Evolutionary conservation across 2,113 vertebrate species (phyloP).

Genomic region (Vombatus ursinus): DNA sequence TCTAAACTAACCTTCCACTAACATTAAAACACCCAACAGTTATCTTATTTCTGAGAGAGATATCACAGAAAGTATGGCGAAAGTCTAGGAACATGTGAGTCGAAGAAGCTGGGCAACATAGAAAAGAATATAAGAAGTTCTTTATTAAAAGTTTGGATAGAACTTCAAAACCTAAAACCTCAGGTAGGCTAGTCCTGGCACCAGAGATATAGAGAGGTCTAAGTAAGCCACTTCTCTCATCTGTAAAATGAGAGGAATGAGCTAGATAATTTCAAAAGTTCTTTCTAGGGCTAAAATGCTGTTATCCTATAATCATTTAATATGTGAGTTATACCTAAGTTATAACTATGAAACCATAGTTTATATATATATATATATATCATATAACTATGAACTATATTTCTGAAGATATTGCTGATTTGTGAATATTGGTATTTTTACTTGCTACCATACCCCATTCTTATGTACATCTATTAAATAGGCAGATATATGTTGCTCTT

Average conservation of each 20-base stretch:
- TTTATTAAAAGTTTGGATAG: not conserved
- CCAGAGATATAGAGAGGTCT: not conserved
- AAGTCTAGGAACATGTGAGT: not conserved
- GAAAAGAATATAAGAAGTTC: not conserved
- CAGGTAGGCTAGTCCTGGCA: not conserved
- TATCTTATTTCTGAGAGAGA: not conserved
- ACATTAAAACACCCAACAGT: not conserved
- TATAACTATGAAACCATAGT: no score
- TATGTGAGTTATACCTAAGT: not conserved
- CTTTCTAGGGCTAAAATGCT: not conserved
- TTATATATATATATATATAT: no score
- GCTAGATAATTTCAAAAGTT: not conserved
- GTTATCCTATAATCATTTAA: not conserved
- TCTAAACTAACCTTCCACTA: not conserved
- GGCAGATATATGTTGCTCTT: not conserved
- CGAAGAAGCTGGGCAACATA: not conserved
- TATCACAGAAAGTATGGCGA: not conserved
- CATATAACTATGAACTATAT: not conserved
- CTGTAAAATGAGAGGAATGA: not conserved
- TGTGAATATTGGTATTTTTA: not conserved
- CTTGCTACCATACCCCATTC: not conserved
- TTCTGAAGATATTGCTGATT: not conserved
- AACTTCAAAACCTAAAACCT: not conserved
- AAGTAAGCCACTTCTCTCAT: not conserved
- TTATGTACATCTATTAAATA: not conserved